phyloP scores from a whole-genome alignment of 2,797 vertebrate species.

The Cryptoblepharus egeriae region DNA sequence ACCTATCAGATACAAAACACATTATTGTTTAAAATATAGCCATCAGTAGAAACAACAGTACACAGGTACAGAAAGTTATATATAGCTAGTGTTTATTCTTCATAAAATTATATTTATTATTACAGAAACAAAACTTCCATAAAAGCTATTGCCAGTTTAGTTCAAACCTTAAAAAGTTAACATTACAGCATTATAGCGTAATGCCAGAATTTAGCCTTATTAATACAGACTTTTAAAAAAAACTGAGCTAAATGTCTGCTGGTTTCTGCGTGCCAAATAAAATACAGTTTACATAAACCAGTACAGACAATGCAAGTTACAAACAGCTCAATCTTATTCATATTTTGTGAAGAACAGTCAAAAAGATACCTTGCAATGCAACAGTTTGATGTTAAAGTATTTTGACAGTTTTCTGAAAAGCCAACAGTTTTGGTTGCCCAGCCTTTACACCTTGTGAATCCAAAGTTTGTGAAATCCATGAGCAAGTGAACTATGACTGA shows the following conservation, averaged over 20 bases:
- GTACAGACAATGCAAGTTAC: conserved; percentile 48
- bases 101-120: conserved; percentile 50
- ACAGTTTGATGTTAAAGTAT: conserved; percentile 72
- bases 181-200: background rate
- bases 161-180: accelerated
- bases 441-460: conserved; percentile 71
- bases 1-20: conserved; percentile 40
- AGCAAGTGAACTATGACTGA: conserved; percentile 72
- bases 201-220: background rate
- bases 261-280: conserved; percentile 38
- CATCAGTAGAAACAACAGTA: conserved; percentile 40
- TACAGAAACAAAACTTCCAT: conserved; percentile 15
- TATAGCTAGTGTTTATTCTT: conserved; percentile 28
- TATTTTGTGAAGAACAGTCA: conserved; percentile 68
- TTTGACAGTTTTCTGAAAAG: conserved; percentile 73
- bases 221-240: conserved; percentile 39
- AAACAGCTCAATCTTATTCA: conserved; percentile 48
- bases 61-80: background rate
- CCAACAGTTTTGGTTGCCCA: conserved; percentile 71
- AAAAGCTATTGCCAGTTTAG: background rate
- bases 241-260: conserved; percentile 44
- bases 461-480: conserved; percentile 64
- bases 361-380: conserved; percentile 70
- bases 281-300: conserved; percentile 47
- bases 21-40: conserved; percentile 32